Evolutionary conservation across 1,140 invertebrate genomes (phyloP).

Genomic region (Ceratosolen solmsi): DNA sequence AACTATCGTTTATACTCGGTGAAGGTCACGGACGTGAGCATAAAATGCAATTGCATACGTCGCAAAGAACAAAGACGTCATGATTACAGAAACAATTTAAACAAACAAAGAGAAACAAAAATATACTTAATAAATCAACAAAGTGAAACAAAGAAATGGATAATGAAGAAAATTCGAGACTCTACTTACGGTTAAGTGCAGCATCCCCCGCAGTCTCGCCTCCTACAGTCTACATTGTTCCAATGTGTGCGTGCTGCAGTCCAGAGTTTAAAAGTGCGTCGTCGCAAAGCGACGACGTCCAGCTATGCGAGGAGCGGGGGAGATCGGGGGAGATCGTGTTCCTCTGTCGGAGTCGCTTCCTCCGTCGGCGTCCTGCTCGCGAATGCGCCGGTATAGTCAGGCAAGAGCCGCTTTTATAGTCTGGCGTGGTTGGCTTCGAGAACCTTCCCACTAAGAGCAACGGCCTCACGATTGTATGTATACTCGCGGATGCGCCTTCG

Average conservation of each 20-base stretch:
- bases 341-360: background rate
- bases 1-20: no score
- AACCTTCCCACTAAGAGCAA: conserved; percentile 64
- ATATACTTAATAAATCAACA: no score
- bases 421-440: conserved; percentile 54
- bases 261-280: background rate
- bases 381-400: conserved; percentile 62
- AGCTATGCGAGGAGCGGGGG: conserved; percentile 45
- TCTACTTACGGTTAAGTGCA: conserved; percentile 70
- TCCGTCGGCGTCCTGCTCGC: conserved; percentile 63
- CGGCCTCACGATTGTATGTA: conserved; percentile 28
- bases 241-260: conserved; percentile 36
- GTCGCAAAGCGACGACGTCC: background rate
- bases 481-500: conserved; percentile 20
- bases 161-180: no score
- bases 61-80: no score
- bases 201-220: conserved; percentile 63
- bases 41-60: no score
- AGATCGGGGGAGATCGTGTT: no score
- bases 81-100: no score
- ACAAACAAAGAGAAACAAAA: no score
- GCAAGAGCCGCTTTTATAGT: conserved; percentile 65
- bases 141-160: no score
- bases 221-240: conserved; percentile 66
- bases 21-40: no score